Conservation (phyloP, 2,797 vertebrate species). For the Taeniopygia guttata region DNA sequence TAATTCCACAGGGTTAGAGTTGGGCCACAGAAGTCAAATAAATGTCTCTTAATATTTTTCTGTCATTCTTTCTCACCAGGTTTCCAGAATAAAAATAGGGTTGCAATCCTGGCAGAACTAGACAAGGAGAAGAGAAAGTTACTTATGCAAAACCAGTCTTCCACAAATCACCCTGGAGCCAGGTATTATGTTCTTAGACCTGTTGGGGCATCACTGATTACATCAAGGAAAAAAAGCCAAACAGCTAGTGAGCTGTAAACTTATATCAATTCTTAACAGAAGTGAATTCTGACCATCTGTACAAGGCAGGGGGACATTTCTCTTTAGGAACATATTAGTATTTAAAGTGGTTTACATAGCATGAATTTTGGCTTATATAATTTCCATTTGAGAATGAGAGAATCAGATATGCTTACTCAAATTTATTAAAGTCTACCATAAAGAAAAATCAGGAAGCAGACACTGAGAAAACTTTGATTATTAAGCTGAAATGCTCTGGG, state of each 20-base stretch:
- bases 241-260: not conserved
- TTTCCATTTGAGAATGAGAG: not conserved
- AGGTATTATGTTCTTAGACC: constrained; percentile 76
- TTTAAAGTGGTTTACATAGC: not conserved
- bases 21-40: not conserved
- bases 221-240: not conserved
- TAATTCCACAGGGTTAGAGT: constrained; percentile 7
- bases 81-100: constrained; percentile 92
- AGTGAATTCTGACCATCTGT: not conserved
- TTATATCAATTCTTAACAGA: not conserved
- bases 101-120: constrained; percentile 94
- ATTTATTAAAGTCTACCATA: not conserved
- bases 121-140: constrained; percentile 93
- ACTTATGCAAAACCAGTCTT: constrained; percentile 90
- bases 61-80: constrained; percentile 71
- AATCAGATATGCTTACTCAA: not conserved
- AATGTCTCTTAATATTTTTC: constrained; percentile 45
- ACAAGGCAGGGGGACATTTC: not conserved
- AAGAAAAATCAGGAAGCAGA: not conserved
- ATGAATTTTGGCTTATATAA: not conserved
- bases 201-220: not conserved
- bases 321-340: not conserved
- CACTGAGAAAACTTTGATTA: not conserved
- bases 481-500: not conserved
- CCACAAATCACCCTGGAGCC: constrained; percentile 90